phyloP scores from a whole-genome alignment of 1,140 invertebrate species.

The Eurosta solidaginis region DNA sequence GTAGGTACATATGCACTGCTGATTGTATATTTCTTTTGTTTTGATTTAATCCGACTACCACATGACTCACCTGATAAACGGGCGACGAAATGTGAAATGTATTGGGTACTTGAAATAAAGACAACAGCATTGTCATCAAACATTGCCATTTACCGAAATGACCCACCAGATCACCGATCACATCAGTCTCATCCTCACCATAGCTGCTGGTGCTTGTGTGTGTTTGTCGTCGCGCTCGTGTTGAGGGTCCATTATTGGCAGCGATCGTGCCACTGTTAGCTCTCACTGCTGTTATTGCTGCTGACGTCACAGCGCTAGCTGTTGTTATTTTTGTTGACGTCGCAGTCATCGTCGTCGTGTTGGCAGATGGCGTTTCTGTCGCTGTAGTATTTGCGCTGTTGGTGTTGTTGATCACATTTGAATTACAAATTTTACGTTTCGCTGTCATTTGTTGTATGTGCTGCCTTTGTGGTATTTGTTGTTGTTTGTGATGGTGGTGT shows the following conservation, averaged over 20 bases:
- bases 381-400: not conserved
- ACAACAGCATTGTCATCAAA: constrained; percentile 70
- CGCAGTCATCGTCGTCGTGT: not conserved
- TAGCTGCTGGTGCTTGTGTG: not conserved
- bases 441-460: constrained; percentile 22
- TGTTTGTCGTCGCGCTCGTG: not conserved
- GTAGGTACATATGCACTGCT: no score
- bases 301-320: not conserved
- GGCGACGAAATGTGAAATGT: constrained; percentile 76
- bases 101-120: constrained; percentile 75
- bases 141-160: constrained; percentile 77
- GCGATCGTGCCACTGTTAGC: constrained; percentile 29
- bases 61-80: constrained; percentile 65
- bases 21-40: no score
- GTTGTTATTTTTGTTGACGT: not conserved
- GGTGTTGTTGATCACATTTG: constrained; percentile 19
- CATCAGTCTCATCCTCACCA: constrained; percentile 65
- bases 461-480: not conserved
- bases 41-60: no score
- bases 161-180: constrained; percentile 71
- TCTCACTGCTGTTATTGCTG: not conserved
- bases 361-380: constrained; percentile 16
- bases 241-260: constrained; percentile 9
- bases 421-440: constrained; percentile 17
- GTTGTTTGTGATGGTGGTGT: not conserved